These are phyloP conservation scores for Hofmannophila pseudospretella DNA, from an alignment of 2,888 invertebrate genomes.

Conservation along the genomic window DNA sequence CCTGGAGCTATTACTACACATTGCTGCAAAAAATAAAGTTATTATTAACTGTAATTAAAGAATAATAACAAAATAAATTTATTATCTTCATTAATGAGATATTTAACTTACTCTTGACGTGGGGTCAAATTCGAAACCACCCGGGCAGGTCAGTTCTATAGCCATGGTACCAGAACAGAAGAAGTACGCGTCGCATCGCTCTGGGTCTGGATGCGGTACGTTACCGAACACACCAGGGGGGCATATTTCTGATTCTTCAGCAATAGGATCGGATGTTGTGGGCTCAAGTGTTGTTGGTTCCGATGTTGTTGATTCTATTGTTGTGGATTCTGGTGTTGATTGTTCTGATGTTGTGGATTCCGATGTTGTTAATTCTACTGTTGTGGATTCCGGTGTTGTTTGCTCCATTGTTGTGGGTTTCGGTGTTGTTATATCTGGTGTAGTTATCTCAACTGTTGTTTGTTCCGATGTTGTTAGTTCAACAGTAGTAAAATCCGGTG, in stretches of 20 bases:
- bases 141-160: constrained; percentile 17
- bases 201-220: constrained; percentile 26
- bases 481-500: no score
- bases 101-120: constrained; percentile 16
- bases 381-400: neutral
- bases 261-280: neutral
- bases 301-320: constrained; percentile 6
- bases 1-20: neutral
- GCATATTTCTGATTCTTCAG: neutral
- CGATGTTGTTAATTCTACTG: constrained; percentile 1
- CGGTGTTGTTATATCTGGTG: neutral
- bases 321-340: constrained; percentile 8
- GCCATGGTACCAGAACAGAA: constrained; percentile 26
- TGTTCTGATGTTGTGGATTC: constrained; percentile 4
- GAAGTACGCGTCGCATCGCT: constrained; percentile 27
- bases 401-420: neutral
- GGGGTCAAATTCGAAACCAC: constrained; percentile 26
- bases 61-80: no score
- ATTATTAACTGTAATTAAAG: no score
- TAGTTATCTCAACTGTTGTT: neutral
- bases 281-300: constrained; percentile 4
- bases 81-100: no score
- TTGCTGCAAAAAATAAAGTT: neutral
- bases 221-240: constrained; percentile 26
- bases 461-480: no score